Conservation (phyloP, 2,888 invertebrate genomes). For the Cheilosia vulpina region DNA sequence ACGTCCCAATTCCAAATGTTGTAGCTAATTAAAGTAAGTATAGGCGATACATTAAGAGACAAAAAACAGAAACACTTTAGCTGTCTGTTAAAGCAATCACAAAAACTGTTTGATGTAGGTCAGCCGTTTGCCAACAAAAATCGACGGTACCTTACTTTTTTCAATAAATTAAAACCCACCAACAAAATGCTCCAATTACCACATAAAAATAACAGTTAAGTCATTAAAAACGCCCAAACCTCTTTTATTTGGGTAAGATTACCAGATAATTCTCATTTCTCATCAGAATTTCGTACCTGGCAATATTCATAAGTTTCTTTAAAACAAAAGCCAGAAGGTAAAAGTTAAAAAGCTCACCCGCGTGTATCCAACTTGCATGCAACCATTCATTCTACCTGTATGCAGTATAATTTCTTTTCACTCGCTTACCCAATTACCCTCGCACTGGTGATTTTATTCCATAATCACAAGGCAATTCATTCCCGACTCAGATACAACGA, state of each 20-base stretch:
- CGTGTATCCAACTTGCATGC: constrained; percentile 54
- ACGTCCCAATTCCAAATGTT: too few relatives aligned
- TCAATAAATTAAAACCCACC: too few relatives aligned
- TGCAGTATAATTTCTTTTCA: constrained; percentile 51
- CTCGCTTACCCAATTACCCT: constrained; percentile 64
- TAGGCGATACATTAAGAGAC: too few relatives aligned
- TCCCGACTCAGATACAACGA: not conserved
- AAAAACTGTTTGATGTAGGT: too few relatives aligned
- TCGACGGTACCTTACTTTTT: too few relatives aligned
- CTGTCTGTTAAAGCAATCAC: too few relatives aligned
- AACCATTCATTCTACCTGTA: constrained; percentile 21
- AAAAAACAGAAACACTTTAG: too few relatives aligned
- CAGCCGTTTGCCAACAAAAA: too few relatives aligned
- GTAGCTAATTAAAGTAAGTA: too few relatives aligned
- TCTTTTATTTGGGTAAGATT: constrained; percentile 11
- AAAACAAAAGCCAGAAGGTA: constrained; percentile 10
- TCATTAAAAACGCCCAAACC: not conserved
- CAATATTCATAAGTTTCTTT: not conserved
- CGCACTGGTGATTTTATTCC: constrained; percentile 56
- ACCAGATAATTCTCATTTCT: constrained; percentile 1
- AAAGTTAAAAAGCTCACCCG: constrained; percentile 50
- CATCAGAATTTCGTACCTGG: not conserved
- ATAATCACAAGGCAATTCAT: not conserved
- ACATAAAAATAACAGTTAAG: not conserved
- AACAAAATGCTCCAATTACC: too few relatives aligned